Conservation (phyloP, 2,888 invertebrate genomes). For the Polydrusus pterygomalis region DNA sequence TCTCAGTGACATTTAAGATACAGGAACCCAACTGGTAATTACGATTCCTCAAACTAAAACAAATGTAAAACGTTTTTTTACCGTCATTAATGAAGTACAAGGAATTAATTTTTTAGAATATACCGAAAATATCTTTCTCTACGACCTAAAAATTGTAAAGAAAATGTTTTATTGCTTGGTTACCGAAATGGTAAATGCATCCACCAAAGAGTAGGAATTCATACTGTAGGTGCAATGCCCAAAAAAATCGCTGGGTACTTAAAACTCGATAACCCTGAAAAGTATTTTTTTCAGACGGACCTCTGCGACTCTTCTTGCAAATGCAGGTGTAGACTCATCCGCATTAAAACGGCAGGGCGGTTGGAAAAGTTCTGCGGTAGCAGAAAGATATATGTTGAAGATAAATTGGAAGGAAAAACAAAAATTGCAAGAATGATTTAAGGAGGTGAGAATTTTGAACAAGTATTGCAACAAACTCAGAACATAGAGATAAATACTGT, state of each 20-base stretch:
- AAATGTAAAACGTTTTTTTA: conserved; percentile 34
- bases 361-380: conserved; percentile 18
- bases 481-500: no score
- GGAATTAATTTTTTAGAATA: no score
- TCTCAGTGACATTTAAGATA: conserved; percentile 28
- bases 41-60: conserved; percentile 39
- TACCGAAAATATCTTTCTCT: no score
- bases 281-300: not conserved
- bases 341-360: no score
- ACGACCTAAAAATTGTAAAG: no score
- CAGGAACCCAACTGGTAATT: conserved; percentile 30
- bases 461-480: no score
- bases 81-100: conserved; percentile 15
- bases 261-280: conserved; percentile 16
- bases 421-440: no score
- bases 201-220: conserved; percentile 44
- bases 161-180: no score
- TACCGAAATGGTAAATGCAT: conserved; percentile 40
- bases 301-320: conserved; percentile 11
- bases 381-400: conserved; percentile 13
- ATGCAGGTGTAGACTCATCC: conserved; percentile 24
- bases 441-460: no score
- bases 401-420: no score
- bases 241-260: conserved; percentile 39
- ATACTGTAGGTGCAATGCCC: conserved; percentile 40